A percentile compares a stretch with the other conserved stretches of the same genome.
These are phyloP conservation scores for Eupristina koningsbergeri DNA, from an alignment of 1,140 invertebrate species.

Conservation along the genomic window DNA sequence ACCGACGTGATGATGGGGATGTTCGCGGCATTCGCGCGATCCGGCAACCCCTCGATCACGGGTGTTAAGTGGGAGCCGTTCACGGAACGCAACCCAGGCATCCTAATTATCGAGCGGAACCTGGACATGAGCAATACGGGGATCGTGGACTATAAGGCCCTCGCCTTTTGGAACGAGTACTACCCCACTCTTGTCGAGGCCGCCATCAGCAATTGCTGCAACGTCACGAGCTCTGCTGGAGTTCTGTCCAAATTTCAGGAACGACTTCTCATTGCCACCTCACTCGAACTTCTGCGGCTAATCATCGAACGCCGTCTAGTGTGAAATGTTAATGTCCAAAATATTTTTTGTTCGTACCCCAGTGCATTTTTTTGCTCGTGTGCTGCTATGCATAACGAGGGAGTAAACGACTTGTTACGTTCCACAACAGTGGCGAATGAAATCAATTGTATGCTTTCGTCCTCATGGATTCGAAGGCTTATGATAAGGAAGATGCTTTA, in stretches of 20 bases:
- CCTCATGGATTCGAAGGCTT: no score
- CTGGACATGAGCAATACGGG: conserved; percentile 81
- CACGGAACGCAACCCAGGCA: conserved; percentile 76
- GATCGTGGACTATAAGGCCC: conserved; percentile 81
- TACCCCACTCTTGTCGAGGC: conserved; percentile 82
- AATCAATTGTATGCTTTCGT: background rate
- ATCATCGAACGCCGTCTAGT: conserved; percentile 1
- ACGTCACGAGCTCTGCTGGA: conserved; percentile 66
- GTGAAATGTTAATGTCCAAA: background rate
- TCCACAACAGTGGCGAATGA: background rate
- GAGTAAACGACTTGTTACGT: no score
- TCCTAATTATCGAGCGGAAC: conserved; percentile 82
- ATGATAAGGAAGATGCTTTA: no score
- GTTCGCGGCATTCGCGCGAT: conserved; percentile 83
- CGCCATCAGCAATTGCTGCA: conserved; percentile 80
- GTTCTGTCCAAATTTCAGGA: background rate
- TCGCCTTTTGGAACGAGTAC: conserved; percentile 87
- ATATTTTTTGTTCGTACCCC: background rate
- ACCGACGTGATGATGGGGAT: conserved; percentile 84
- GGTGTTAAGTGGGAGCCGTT: conserved; percentile 82
- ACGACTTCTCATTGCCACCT: background rate
- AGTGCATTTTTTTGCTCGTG: background rate
- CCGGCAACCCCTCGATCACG: conserved; percentile 79
- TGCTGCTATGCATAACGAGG: background rate
- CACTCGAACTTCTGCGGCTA: background rate